A percentile compares a stretch with the other conserved stretches of the same genome.
These are phyloP conservation scores for Tiliacea aurago DNA, from an alignment of 2,888 invertebrate species.

Conservation along the genomic window DNA sequence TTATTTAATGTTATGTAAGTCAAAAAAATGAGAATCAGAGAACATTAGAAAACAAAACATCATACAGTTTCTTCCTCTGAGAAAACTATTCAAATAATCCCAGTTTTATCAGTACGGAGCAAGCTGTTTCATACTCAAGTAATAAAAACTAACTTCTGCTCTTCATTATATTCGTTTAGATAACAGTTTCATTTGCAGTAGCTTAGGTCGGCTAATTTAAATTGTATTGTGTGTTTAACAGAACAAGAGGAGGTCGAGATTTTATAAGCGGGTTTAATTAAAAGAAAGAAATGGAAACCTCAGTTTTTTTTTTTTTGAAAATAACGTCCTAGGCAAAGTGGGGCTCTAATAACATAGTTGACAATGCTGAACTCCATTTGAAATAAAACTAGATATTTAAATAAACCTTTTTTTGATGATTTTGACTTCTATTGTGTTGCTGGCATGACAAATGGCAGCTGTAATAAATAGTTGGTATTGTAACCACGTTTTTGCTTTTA, in stretches of 20 bases:
- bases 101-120: conserved; percentile 46
- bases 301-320: not conserved
- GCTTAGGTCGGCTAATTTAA: conserved; percentile 52
- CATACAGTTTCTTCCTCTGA: not conserved
- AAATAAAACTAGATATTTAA: no score
- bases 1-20: no score
- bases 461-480: no score
- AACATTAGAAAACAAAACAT: conserved; percentile 15
- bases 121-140: conserved; percentile 30
- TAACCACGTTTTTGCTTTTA: no score
- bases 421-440: no score
- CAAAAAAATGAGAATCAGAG: not conserved
- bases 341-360: not conserved
- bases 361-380: no score
- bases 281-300: not conserved
- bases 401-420: no score
- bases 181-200: conserved; percentile 56
- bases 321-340: not conserved
- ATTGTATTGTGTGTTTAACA: conserved; percentile 42
- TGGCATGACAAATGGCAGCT: no score
- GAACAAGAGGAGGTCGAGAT: conserved; percentile 25
- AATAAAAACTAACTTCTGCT: conserved; percentile 52
- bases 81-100: conserved; percentile 36
- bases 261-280: conserved; percentile 21
- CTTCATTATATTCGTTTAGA: conserved; percentile 43